These are phyloP conservation scores for Pseudopleuronectes americanus DNA, from an alignment of 2,797 vertebrate genomes.

Conservation along the genomic window DNA sequence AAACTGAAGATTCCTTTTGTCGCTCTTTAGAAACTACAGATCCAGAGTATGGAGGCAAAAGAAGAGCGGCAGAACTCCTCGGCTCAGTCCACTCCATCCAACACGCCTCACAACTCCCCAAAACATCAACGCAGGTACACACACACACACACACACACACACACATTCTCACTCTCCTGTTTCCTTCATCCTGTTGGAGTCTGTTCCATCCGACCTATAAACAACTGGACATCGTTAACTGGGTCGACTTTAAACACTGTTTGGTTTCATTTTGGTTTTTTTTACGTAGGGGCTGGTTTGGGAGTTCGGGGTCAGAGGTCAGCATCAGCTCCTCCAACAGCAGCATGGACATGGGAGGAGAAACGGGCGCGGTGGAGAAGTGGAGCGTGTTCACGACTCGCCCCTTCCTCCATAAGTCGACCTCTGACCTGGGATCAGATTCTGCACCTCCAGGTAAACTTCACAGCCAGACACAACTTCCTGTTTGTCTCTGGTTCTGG, in stretches of 20 bases:
- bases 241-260: background rate
- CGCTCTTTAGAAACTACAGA: conserved; percentile 80
- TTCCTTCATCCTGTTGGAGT: background rate
- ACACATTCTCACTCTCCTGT: background rate
- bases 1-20: background rate
- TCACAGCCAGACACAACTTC: background rate
- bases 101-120: conserved; percentile 83
- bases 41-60: conserved; percentile 76
- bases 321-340: conserved; percentile 78
- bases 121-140: conserved; percentile 78
- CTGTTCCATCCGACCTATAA: fast-evolving
- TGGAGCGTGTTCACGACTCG: conserved; percentile 81
- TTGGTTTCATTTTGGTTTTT: background rate
- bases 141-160: conserved; percentile 7
- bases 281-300: conserved; percentile 79
- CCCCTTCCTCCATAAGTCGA: conserved; percentile 71
- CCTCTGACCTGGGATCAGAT: conserved; percentile 79
- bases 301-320: conserved; percentile 77
- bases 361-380: conserved; percentile 68
- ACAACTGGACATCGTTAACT: background rate
- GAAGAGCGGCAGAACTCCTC: conserved; percentile 80
- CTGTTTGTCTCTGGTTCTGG: background rate
- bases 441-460: conserved; percentile 50
- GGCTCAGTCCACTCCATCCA: conserved; percentile 81
- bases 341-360: conserved; percentile 74